Evolutionary conservation across 2,888 invertebrate genomes (phyloP), one percentile per base, ranked within the genome.

Genomic region (Timandra comae): DNA sequence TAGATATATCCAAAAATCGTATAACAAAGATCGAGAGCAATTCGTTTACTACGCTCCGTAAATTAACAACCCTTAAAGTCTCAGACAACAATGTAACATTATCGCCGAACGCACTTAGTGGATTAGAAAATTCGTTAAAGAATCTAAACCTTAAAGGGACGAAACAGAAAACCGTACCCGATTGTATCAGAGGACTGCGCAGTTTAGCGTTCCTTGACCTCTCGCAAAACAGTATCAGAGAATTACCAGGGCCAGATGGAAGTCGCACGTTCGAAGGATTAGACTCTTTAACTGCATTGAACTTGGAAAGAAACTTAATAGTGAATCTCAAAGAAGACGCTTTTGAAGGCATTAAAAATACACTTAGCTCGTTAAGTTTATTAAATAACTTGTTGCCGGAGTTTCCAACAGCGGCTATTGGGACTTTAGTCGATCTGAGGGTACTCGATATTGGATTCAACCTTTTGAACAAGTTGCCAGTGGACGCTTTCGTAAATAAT

Each of bases 391-490:
- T 96, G 33, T 86, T 97, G 35, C 90, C 95, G 1, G 94, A 95
- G 65, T 96, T 96, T 68, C 97, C 97, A 1, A 91, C 91, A 1
- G 90, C 88, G 26, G 95, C 96, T 4, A 89, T 97, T 53, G 90
- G 90, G 46, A 89, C 90, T 12, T 82, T 97, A 30, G 89, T 88
- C 32, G 95, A 96, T 71, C 84, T 97, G 33, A 88, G 95, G 70
- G 96, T 97, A 6, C 81, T 97, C 47, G 97, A 97, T 69, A 94
- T 97, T 46, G 97, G 97, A 29, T 97, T 97, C 73, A 97, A 97
- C 86, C 88, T 96, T 48, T 80, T 97, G 43, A 94, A 94, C 27
- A 91, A 91, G 54, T 75, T 97, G 49, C 96, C 96, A 6, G 79
- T 88, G 29, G 89, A 93, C 38, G 94, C 96, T 1, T 96, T 97